Percentiles rank a stretch among this genome's conserved stretches.
Conservation (phyloP, 2,797 vertebrate genomes). For the Chelon labrosus region DNA sequence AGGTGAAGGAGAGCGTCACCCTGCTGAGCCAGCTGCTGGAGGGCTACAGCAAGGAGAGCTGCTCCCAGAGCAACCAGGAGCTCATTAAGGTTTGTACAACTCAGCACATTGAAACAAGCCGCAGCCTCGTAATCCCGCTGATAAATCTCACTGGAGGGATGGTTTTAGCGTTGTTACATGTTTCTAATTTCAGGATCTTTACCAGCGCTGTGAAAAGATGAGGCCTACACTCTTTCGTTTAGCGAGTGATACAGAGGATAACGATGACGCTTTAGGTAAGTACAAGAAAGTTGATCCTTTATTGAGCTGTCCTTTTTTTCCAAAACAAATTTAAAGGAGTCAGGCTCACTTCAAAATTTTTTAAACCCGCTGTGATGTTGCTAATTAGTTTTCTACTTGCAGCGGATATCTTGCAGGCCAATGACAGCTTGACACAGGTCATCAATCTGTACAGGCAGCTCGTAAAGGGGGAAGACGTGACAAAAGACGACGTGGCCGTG, state of each 20-base stretch:
- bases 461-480: conserved; percentile 93
- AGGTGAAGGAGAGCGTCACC: conserved; percentile 96
- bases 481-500: conserved; percentile 80
- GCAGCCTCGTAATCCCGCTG: background rate
- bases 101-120: conserved; percentile 24
- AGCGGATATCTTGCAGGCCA: conserved; percentile 98
- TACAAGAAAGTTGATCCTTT: background rate
- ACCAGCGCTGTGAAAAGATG: conserved; percentile 98
- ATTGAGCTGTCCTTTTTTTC: too few relatives aligned
- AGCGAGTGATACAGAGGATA: conserved; percentile 98
- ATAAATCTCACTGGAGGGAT: background rate
- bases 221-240: conserved; percentile 95
- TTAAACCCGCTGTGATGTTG: background rate
- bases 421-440: conserved; percentile 96
- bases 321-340: fast-evolving
- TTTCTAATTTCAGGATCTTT: conserved; percentile 89
- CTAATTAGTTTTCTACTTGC: conserved; percentile 28
- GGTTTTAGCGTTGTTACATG: conserved; percentile 5
- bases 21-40: conserved; percentile 95
- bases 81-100: conserved; percentile 91
- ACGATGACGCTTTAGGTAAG: conserved; percentile 95
- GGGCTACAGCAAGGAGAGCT: conserved; percentile 87
- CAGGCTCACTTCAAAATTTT: background rate
- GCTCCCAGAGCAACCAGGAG: conserved; percentile 90
- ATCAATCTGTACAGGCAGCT: conserved; percentile 95